Conservation (phyloP, 1,140 invertebrate species). For the Diabrotica undecimpunctata region DNA sequence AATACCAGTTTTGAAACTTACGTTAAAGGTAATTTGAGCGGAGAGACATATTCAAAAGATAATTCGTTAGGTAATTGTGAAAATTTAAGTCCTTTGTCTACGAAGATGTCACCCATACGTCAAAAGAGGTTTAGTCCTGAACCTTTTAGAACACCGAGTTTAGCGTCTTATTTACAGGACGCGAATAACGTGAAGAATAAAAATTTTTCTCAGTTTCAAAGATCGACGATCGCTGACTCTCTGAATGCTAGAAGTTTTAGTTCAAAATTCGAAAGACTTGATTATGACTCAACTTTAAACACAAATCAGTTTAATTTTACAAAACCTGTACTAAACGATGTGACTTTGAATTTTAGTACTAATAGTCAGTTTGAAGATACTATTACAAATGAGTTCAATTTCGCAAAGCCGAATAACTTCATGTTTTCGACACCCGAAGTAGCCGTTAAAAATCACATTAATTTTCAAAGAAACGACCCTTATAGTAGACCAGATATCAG, state of each 20-base stretch:
- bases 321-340: neutral
- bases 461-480: neutral
- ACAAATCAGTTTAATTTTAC: neutral
- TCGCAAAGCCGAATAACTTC: neutral
- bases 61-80: slow-evolving; percentile 21
- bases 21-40: slow-evolving; percentile 28
- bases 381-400: neutral
- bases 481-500: neutral
- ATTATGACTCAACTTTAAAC: neutral
- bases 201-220: too few species aligned
- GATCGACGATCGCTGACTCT: neutral
- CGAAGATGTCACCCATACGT: slow-evolving; percentile 1
- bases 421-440: neutral
- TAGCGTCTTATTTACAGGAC: slow-evolving; percentile 12
- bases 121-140: neutral
- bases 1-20: slow-evolving; percentile 33
- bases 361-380: neutral
- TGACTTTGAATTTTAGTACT: neutral
- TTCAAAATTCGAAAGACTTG: neutral
- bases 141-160: neutral
- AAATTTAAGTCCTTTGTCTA: slow-evolving; percentile 19
- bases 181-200: slow-evolving; percentile 7
- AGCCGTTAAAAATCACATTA: too few species aligned
- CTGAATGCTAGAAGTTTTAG: too few species aligned
- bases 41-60: slow-evolving; percentile 32